Base-by-base conservation (phyloP, 37 sponge, comb jelly and placozoan species). In the Eunapius fragilis region DNA sequence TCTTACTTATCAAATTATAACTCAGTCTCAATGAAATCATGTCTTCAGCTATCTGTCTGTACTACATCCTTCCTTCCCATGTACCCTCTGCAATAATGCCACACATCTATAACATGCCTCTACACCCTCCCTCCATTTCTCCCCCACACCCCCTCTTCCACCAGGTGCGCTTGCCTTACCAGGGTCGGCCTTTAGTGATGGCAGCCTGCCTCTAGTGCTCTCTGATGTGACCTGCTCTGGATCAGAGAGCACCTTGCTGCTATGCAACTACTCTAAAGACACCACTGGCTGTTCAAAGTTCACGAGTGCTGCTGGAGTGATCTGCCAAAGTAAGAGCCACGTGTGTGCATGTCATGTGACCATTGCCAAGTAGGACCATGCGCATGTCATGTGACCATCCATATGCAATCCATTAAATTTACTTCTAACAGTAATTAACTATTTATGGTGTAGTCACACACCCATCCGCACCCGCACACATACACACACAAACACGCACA, bases 201-300 rank as follows among this genome's bases (percentile, higher is more conserved):
- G 83, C 17, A 58, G 0, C 41, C 50, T 50, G 24, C 68, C 83
- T 24, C 26, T 76, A 47, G n/a, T 87, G 68, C 19, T 81, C 11
- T 48, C 76, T n/a, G 14, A 10, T 73, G 77, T 82, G 3, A 73
- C 72, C 34, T 87, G 88, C 37, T 31, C 68, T 70, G 88, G 88
- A 35, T 74, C 25, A 70, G 88, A 87, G 74, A 14, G 31, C 14
- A 70, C 23, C 23, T 70, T 87, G 2, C 30, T 82, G 11, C 77
- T 81, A 45, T 87, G 88, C 68, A 12, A 0, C 25, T 33, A 23
- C 33, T 13, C 50, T 2, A 35, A 4, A 13, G 50, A 58, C 37
- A 3, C 41, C 12, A 37, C 34, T 76, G 24, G 19, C 37, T 26
- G 25, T 26, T 69, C 73, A 9, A 17, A 67, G 2, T 36, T 36